Conservation (phyloP, 1,140 invertebrate genomes). For the Frieseomelitta varia region DNA sequence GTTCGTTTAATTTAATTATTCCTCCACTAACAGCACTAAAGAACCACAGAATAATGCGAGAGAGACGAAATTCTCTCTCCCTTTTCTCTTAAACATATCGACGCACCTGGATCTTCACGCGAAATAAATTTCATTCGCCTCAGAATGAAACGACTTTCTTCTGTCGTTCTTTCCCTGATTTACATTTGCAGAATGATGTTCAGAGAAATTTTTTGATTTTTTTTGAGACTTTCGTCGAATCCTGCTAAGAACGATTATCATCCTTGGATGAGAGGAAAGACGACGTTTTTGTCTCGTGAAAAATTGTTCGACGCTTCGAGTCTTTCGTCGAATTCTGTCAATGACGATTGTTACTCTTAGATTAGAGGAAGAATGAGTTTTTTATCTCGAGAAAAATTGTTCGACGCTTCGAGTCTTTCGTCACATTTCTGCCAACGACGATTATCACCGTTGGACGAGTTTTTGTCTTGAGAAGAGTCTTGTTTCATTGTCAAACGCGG, state of each 20-base stretch:
- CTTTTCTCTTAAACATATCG: conserved; percentile 8
- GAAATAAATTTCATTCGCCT: conserved; percentile 34
- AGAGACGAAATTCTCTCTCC: neutral
- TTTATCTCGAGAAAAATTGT: neutral
- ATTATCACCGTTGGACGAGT: neutral
- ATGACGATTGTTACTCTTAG: neutral
- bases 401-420: no score
- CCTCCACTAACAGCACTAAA: no score
- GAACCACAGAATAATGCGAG: no score
- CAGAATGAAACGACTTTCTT: neutral
- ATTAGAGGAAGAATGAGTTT: neutral
- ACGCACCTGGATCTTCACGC: neutral
- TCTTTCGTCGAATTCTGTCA: neutral
- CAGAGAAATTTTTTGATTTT: neutral
- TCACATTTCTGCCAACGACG: neutral
- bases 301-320: no score
- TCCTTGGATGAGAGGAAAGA: no score
- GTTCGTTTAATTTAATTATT: neutral
- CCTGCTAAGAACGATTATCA: no score
- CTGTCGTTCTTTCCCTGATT: neutral
- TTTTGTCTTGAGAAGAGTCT: neutral
- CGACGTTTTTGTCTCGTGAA: no score
- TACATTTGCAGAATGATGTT: no score
- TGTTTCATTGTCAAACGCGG: neutral
- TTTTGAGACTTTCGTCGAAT: no score